Base-by-base conservation (phyloP, 92 coral and sea anemone species). In the Chrysogorgia sp. region DNA sequence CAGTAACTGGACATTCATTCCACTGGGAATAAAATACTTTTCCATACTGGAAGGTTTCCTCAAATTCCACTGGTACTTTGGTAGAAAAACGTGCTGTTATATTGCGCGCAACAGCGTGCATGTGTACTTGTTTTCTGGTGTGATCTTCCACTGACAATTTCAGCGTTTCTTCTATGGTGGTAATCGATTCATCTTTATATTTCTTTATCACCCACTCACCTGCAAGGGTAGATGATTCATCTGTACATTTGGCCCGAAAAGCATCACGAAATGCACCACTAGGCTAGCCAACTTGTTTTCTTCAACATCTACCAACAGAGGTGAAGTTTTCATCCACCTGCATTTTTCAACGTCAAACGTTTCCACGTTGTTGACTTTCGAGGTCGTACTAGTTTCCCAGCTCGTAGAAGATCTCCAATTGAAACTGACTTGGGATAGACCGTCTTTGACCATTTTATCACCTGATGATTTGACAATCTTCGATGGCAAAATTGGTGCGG, bases 251-350 rank as follows among this genome's bases (percentile, higher is more conserved):
- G 1, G 75, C 75, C 12, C 34, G 74, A 74, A n/a, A 63, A 17
- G 83, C 83, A 63, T 78, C 33, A 28, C 75, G 63, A 48, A 78
- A 78, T 17, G 62, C 74, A 47, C 83, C 83, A 52, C 83, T 30
- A 30, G 83, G 63, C 83, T 30, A 30, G 83, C 75, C 47, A 78
- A 78, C 47, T 37, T 25, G 58, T 78, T 41, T 26, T 63, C 74
- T 21, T 78, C 83, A 15, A 78, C 41, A 23, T 78, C 75, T 31
- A 78, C 34, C 7, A 33, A 2, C 17, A 66, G 43, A 63, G 65
- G 50, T 40, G 62, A 29, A 66, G 59, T 45, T 23, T 40, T 60
- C 45, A 52, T 49, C 82, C 82, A 76, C 13, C n/a, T 40, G 9
- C 64, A 78, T 20, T 40, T 63, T 78, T 65, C 37, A 24, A 62